Percentiles rank a stretch among this genome's conserved stretches.
Evolutionary conservation across 2,888 invertebrate genomes (phyloP).

Genomic region (Strigamia transsilvanica): DNA sequence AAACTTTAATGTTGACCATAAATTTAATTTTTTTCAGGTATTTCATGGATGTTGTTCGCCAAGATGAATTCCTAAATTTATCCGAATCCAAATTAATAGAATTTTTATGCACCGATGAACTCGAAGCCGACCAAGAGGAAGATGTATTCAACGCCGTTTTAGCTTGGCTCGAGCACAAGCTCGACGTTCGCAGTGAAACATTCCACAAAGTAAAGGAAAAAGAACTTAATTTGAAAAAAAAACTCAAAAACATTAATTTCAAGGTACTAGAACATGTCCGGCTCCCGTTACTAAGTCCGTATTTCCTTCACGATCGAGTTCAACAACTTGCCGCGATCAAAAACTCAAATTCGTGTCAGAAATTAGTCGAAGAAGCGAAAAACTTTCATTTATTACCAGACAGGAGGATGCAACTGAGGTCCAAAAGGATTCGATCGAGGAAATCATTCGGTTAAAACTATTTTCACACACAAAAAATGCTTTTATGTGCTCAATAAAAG

Average conservation of each 20-base stretch:
- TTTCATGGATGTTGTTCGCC: constrained; percentile 62
- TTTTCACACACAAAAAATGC: too few species aligned
- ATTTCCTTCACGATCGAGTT: constrained; percentile 67
- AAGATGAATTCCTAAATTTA: constrained; percentile 65
- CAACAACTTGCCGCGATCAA: constrained; percentile 63
- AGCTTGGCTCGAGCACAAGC: constrained; percentile 65
- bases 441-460: constrained; percentile 58
- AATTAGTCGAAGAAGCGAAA: constrained; percentile 66
- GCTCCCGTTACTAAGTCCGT: constrained; percentile 66
- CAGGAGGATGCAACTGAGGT: constrained; percentile 63
- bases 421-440: constrained; percentile 64
- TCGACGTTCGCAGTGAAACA: constrained; percentile 60
- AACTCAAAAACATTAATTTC: not conserved
- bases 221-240: not conserved
- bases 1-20: too few species aligned
- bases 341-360: constrained; percentile 63
- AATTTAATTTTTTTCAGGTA: constrained; percentile 59
- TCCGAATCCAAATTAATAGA: constrained; percentile 65
- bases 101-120: constrained; percentile 65
- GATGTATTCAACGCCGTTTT: constrained; percentile 66
- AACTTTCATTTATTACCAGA: constrained; percentile 66
- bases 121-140: constrained; percentile 67
- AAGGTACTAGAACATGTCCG: constrained; percentile 66
- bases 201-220: constrained; percentile 62
- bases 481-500: too few species aligned